Percentiles rank a stretch among this genome's conserved stretches.
Evolutionary conservation across 37 sponge, comb jelly and placozoan genomes (phyloP).

Genomic region (Halichondria panicea): DNA sequence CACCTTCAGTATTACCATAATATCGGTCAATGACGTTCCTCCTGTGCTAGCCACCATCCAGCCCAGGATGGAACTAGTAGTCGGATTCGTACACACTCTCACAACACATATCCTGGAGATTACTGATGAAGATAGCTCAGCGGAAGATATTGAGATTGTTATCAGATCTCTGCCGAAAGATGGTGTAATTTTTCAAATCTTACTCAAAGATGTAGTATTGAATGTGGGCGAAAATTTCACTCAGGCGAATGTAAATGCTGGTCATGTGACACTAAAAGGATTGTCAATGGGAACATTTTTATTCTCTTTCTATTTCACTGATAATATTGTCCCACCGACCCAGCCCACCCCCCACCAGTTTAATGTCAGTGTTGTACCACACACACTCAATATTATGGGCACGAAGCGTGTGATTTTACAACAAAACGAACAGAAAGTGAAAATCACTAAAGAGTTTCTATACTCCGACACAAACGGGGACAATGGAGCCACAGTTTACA

Average conservation of each 20-base stretch:
- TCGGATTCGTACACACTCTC: conserved; percentile 11
- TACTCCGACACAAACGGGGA: conserved; percentile 48
- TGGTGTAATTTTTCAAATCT: conserved; percentile 12
- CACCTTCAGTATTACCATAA: conserved; percentile 1
- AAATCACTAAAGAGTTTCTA: conserved; percentile 1
- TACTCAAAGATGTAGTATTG: background rate
- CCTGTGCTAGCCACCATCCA: conserved; percentile 5
- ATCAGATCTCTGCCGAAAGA: background rate
- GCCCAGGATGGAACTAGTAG: conserved; percentile 4
- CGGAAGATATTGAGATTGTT: conserved; percentile 14
- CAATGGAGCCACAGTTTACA: conserved; percentile 20
- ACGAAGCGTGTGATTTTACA: background rate
- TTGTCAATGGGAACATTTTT: background rate
- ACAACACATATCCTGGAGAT: conserved; percentile 5
- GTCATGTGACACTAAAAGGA: background rate
- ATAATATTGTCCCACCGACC: background rate
- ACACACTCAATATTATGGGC: too few species aligned
- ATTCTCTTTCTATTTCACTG: conserved; percentile 25
- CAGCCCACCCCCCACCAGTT: background rate
- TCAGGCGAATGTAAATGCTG: conserved; percentile 43
- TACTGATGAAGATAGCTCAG: conserved; percentile 49
- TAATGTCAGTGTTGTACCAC: background rate
- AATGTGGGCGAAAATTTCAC: conserved; percentile 23
- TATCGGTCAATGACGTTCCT: conserved; percentile 44
- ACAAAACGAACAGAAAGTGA: conserved; percentile 10